These are phyloP conservation scores for Coreius guichenoti DNA, from an alignment of 2,797 vertebrate species.

Conservation along the genomic window DNA sequence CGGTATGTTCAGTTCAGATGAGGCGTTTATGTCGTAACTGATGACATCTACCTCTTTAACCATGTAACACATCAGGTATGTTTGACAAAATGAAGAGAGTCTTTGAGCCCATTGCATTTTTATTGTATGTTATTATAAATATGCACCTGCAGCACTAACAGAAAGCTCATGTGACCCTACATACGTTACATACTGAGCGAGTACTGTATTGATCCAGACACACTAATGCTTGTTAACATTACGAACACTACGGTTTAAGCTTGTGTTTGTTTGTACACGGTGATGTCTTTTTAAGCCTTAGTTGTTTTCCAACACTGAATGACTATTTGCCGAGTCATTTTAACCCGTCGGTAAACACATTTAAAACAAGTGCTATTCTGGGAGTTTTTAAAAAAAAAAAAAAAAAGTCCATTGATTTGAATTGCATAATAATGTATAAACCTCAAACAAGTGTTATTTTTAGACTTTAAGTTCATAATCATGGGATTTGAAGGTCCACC, in stretches of 20 bases:
- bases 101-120: slow-evolving; percentile 15
- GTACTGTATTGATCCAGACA: slow-evolving; percentile 16
- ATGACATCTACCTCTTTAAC: slow-evolving; percentile 58
- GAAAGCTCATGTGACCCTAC: slow-evolving; percentile 19
- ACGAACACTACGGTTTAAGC: slow-evolving; percentile 32
- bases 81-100: slow-evolving; percentile 22
- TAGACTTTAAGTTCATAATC: neutral
- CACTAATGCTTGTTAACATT: slow-evolving; percentile 42
- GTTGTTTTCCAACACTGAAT: neutral
- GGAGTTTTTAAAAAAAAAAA: neutral
- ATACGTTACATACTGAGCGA: neutral
- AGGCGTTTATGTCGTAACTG: slow-evolving; percentile 32
- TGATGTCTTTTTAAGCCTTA: slow-evolving; percentile 15
- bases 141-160: slow-evolving; percentile 18
- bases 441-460: slow-evolving; percentile 11
- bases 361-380: neutral
- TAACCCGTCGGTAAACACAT: neutral
- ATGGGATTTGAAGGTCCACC: slow-evolving; percentile 19
- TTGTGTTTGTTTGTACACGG: slow-evolving; percentile 14
- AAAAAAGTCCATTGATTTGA: slow-evolving; percentile 10
- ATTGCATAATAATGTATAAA: neutral
- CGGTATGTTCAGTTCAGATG: slow-evolving; percentile 9
- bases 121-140: slow-evolving; percentile 16
- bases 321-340: slow-evolving; percentile 1
- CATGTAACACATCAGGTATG: slow-evolving; percentile 32